Conservation (phyloP, 2,113 vertebrate species). For the Scomber scombrus region DNA sequence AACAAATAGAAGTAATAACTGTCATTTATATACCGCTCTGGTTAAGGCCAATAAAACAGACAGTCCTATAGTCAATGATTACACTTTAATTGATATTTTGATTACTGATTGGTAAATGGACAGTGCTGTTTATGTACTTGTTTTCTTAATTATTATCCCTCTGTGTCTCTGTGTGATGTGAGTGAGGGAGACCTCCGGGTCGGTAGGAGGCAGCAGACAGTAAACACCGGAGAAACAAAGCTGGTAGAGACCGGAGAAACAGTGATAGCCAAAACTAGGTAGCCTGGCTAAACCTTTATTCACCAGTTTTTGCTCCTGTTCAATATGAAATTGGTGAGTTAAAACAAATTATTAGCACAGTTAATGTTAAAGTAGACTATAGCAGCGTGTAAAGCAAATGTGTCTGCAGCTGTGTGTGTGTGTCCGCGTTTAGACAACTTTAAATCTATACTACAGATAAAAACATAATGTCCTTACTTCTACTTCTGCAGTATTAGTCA, state of each 20-base stretch:
- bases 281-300: background rate
- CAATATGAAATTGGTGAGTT: conserved; percentile 79
- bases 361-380: background rate
- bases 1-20: background rate
- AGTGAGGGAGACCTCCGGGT: background rate
- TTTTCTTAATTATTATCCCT: too few species aligned
- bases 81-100: background rate
- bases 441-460: too few species aligned
- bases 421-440: too few species aligned
- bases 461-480: background rate
- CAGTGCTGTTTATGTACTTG: too few species aligned
- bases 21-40: background rate
- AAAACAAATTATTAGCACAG: background rate
- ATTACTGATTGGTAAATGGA: fast-evolving
- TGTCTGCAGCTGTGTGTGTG: too few species aligned
- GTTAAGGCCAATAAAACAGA: background rate
- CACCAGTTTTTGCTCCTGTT: background rate
- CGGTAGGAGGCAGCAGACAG: conserved; percentile 42
- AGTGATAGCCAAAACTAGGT: background rate
- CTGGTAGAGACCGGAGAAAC: background rate
- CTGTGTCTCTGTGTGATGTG: fast-evolving
- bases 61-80: background rate
- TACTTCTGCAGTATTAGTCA: background rate
- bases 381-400: too few species aligned
- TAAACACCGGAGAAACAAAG: background rate